phyloP scores from a whole-genome alignment of 2,888 invertebrate genomes.

The Lypha dubia region DNA sequence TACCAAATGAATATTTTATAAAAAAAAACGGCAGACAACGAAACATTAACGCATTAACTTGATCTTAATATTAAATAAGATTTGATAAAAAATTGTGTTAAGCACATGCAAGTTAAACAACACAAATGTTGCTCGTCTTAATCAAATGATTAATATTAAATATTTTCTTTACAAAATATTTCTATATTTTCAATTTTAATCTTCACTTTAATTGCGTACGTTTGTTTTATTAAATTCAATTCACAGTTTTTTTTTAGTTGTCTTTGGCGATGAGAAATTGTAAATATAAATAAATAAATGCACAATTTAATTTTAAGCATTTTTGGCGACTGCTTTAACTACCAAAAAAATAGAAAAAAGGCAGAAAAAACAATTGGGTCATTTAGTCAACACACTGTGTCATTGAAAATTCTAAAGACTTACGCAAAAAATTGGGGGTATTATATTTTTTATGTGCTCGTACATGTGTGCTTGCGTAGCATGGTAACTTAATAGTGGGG shows the following conservation, averaged over 20 bases:
- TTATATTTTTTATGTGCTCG: too few relatives aligned
- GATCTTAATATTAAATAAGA: neutral
- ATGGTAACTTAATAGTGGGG: too few relatives aligned
- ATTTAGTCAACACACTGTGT: neutral
- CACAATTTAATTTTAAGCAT: neutral
- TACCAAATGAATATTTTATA: neutral
- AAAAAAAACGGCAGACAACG: neutral
- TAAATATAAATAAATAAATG: constrained; percentile 5
- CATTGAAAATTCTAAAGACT: constrained; percentile 15
- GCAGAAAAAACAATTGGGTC: constrained; percentile 23
- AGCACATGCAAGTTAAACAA: neutral
- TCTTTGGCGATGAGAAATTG: neutral
- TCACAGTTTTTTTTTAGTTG: constrained; percentile 29
- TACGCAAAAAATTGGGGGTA: neutral
- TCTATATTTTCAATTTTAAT: constrained; percentile 21
- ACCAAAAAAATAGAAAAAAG: constrained; percentile 7
- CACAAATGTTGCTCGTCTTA: neutral
- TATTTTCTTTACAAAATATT: neutral
- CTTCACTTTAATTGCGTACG: constrained; percentile 5
- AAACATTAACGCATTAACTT: neutral
- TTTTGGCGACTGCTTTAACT: constrained; percentile 22
- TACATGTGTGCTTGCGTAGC: too few relatives aligned
- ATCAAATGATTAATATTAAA: constrained; percentile 14
- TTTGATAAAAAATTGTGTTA: neutral
- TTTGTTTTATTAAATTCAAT: constrained; percentile 38